Percentiles rank a stretch among this genome's conserved stretches.
Conservation (phyloP, 2,113 vertebrate genomes). For the Platanista minor region DNA sequence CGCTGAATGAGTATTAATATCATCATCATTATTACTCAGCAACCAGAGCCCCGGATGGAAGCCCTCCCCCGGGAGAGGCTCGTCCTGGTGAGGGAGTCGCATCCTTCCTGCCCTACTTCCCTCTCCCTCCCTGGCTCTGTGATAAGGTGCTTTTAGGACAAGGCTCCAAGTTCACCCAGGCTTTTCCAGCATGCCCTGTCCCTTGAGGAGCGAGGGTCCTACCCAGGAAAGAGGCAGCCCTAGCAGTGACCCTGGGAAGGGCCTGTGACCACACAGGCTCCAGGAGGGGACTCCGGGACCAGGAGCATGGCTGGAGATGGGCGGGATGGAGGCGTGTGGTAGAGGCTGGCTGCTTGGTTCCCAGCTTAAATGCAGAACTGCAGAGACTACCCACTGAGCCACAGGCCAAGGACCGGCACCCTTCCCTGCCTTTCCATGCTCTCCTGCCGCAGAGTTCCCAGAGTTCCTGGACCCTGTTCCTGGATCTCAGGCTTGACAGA, state of each 20-base stretch:
- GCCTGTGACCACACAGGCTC: neutral
- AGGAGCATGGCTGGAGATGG: neutral
- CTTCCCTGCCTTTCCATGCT: neutral
- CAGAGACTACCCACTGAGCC: neutral
- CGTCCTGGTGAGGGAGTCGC: neutral
- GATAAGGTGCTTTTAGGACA: neutral
- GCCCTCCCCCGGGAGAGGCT: neutral
- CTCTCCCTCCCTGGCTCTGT: neutral
- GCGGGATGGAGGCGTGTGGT: neutral
- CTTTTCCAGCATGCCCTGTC: neutral
- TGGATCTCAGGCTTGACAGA: neutral
- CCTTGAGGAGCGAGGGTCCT: neutral
- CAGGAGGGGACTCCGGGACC: neutral
- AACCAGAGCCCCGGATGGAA: neutral
- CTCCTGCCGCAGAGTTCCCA: neutral
- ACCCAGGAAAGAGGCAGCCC: too few species aligned
- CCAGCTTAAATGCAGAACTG: slow-evolving; percentile 9
- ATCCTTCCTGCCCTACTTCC: neutral
- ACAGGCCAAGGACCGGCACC: neutral
- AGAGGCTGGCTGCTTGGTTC: neutral
- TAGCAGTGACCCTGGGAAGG: neutral
- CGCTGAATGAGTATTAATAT: neutral
- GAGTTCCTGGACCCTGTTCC: neutral
- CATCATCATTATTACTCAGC: neutral
- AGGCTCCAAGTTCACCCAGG: neutral